Percentiles rank a stretch among this genome's conserved stretches.
Conservation (phyloP, 2,113 vertebrate genomes). For the Panthera tigris region DNA sequence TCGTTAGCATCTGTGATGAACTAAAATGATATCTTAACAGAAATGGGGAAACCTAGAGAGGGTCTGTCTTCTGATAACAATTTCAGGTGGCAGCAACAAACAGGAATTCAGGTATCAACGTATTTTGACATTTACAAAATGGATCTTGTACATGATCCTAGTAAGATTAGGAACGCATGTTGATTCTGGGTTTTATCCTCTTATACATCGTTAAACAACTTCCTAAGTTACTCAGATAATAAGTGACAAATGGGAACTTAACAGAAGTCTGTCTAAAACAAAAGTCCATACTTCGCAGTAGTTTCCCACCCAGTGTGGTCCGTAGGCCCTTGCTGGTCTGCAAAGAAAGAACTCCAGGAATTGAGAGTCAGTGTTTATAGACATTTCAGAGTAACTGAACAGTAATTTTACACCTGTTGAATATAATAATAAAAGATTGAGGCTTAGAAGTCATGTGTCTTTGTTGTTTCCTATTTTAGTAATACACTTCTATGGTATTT, state of each 20-base stretch:
- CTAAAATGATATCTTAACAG: slow-evolving; percentile 10
- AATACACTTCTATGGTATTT: background rate
- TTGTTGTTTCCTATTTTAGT: background rate
- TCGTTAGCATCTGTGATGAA: background rate
- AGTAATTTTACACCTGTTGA: background rate
- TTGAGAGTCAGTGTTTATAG: background rate
- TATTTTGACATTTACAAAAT: background rate
- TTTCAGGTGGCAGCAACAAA: background rate
- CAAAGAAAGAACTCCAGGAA: background rate
- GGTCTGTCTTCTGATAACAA: background rate
- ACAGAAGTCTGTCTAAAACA: background rate
- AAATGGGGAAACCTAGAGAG: background rate
- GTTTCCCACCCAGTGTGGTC: background rate
- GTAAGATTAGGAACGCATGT: background rate
- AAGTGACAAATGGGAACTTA: background rate
- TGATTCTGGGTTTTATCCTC: background rate
- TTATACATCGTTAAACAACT: background rate
- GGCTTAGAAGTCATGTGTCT: background rate
- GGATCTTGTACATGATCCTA: background rate
- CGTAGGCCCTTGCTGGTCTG: background rate
- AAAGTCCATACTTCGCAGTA: background rate
- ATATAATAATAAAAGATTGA: background rate
- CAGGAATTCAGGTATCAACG: background rate
- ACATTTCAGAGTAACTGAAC: background rate
- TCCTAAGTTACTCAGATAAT: background rate